Conservation (phyloP, 1,140 invertebrate species). For the Nymphalis io region DNA sequence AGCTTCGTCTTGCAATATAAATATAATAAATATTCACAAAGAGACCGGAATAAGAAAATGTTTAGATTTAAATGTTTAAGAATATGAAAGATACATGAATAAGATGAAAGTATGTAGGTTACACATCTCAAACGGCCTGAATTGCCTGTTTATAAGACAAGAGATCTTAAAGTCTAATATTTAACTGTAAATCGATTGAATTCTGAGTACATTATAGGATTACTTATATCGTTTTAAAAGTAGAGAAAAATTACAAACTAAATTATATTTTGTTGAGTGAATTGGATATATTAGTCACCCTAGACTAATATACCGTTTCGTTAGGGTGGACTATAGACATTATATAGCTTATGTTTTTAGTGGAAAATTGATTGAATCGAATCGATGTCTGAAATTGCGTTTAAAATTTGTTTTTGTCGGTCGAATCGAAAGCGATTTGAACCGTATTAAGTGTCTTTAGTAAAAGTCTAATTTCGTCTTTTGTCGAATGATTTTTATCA, state of each 20-base stretch:
- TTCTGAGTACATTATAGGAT: background rate
- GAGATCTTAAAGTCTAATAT: background rate
- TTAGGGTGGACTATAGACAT: slow-evolving; percentile 8
- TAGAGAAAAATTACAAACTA: slow-evolving; percentile 7
- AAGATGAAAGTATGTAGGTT: background rate
- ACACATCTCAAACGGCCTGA: background rate
- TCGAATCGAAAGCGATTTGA: background rate
- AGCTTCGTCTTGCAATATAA: too few species aligned
- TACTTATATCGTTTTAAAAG: slow-evolving; percentile 3
- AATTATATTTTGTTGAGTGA: slow-evolving; percentile 28
- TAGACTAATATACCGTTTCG: slow-evolving; percentile 16
- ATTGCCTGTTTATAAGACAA: background rate
- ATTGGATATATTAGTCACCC: slow-evolving; percentile 59
- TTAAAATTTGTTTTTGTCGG: background rate
- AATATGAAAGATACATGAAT: background rate
- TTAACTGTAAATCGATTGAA: background rate
- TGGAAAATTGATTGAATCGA: slow-evolving; percentile 9
- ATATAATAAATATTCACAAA: background rate
- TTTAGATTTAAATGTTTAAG: background rate
- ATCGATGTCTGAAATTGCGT: background rate
- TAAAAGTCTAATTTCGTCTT: too few species aligned
- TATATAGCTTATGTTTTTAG: slow-evolving; percentile 25
- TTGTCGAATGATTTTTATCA: too few species aligned
- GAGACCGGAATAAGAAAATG: background rate
- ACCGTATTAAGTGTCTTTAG: too few species aligned